Conservation (phyloP, 1,140 invertebrate species). For the Nautilus pompilius region DNA sequence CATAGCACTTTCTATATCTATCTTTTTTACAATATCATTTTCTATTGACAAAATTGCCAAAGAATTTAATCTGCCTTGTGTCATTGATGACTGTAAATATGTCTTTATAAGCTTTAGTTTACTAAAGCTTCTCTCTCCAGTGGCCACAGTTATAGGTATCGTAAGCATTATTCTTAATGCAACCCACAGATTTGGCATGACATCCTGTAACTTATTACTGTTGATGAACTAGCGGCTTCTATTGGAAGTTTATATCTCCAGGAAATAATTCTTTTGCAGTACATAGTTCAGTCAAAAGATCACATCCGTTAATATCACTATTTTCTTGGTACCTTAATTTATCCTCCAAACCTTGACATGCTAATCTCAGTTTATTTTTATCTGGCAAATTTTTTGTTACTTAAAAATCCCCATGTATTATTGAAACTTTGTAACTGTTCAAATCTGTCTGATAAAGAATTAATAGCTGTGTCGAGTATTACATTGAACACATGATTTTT, state of each 20-base stretch:
- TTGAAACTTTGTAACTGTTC: too few relatives aligned
- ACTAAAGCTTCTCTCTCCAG: neutral
- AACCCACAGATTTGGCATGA: neutral
- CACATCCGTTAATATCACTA: neutral
- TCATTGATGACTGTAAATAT: neutral
- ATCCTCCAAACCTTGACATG: neutral
- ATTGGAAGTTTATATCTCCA: neutral
- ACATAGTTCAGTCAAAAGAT: neutral
- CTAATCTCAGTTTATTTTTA: neutral
- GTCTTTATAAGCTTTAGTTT: neutral
- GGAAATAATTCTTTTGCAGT: neutral
- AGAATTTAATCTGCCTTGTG: neutral
- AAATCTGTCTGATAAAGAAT: too few relatives aligned
- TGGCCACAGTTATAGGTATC: neutral
- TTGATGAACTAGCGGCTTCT: neutral
- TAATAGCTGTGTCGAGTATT: too few relatives aligned
- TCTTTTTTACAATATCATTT: neutral
- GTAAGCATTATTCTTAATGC: neutral
- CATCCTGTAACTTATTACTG: neutral
- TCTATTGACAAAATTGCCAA: neutral
- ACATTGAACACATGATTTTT: too few relatives aligned
- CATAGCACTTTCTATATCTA: neutral
- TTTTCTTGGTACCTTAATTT: neutral
- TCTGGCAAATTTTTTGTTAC: neutral
- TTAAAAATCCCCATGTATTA: too few relatives aligned